Conservation (phyloP, 2,113 vertebrate species). For the Saimiri boliviensis region DNA sequence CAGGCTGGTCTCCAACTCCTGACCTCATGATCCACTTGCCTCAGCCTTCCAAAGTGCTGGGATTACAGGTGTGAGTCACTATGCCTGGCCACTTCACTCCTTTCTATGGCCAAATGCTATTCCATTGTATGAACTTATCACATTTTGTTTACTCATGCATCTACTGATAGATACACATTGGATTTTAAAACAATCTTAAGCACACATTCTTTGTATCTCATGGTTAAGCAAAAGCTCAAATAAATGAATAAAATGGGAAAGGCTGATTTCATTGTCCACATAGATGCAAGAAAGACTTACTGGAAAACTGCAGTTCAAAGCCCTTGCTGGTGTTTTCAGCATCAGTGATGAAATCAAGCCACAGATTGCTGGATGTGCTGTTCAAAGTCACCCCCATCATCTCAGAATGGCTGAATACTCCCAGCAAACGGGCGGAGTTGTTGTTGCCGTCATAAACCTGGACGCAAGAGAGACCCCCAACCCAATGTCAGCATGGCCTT, state of each 20-base stretch:
- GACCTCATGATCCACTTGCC: too few relatives aligned
- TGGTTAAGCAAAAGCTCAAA: background rate
- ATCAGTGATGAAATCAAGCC: conserved; percentile 96
- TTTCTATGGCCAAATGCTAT: background rate
- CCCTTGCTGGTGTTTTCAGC: conserved; percentile 94
- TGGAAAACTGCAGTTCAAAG: conserved; percentile 97
- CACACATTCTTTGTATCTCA: background rate
- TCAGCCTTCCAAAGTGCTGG: too few relatives aligned
- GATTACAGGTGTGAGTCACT: too few relatives aligned
- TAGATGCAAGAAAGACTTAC: conserved; percentile 84
- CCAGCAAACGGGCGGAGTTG: conserved; percentile 92
- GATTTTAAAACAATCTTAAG: conserved; percentile 13
- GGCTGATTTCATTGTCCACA: background rate
- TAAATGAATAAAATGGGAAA: background rate
- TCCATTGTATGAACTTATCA: background rate
- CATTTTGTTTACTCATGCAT: background rate
- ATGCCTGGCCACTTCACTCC: background rate
- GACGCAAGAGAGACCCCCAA: conserved; percentile 4
- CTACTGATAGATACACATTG: background rate
- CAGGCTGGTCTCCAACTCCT: too few relatives aligned
- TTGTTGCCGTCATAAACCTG: conserved; percentile 97
- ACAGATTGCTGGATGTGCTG: conserved; percentile 97
- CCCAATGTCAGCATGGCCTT: background rate
- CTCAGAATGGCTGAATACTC: conserved; percentile 90
- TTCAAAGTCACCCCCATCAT: conserved; percentile 92